phyloP scores from a whole-genome alignment of 1,140 invertebrate species.

The Uloborus diversus region DNA sequence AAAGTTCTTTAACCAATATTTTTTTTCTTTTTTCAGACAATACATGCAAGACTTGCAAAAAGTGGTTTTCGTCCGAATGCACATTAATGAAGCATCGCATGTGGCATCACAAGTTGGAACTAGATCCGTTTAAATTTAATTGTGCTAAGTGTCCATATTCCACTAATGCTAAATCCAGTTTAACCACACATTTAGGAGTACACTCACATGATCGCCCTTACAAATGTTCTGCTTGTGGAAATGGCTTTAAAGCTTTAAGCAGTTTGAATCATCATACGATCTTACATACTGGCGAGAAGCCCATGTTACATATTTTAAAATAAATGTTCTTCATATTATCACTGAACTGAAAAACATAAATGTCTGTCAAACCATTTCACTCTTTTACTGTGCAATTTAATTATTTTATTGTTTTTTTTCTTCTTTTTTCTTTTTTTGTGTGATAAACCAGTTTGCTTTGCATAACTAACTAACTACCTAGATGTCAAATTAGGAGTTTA shows the following conservation, averaged over 20 bases:
- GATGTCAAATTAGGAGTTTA: no score
- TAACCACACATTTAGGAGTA: constrained; percentile 64
- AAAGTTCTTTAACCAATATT: no score
- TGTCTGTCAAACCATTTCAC: no score
- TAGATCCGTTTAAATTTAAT: not conserved
- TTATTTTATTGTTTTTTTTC: no score
- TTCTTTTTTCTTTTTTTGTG: no score
- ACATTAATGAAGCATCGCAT: not conserved
- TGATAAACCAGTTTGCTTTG: no score
- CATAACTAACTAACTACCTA: no score
- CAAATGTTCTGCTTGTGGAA: constrained; percentile 50
- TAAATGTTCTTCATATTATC: no score
- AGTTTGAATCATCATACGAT: not conserved
- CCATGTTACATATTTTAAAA: no score
- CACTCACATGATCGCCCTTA: constrained; percentile 66
- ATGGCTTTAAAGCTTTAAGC: not conserved
- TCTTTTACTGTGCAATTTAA: no score
- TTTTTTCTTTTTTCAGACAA: not conserved
- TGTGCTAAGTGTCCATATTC: not conserved
- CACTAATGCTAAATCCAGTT: not conserved
- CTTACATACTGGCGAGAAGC: not conserved
- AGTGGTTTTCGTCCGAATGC: not conserved
- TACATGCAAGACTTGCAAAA: not conserved
- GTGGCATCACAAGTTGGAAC: not conserved
- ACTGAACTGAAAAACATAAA: no score